Percentiles rank a stretch among this genome's conserved stretches.
phyloP scores from a whole-genome alignment of 2,113 vertebrate species.

The Cyanoliseus patagonus region DNA sequence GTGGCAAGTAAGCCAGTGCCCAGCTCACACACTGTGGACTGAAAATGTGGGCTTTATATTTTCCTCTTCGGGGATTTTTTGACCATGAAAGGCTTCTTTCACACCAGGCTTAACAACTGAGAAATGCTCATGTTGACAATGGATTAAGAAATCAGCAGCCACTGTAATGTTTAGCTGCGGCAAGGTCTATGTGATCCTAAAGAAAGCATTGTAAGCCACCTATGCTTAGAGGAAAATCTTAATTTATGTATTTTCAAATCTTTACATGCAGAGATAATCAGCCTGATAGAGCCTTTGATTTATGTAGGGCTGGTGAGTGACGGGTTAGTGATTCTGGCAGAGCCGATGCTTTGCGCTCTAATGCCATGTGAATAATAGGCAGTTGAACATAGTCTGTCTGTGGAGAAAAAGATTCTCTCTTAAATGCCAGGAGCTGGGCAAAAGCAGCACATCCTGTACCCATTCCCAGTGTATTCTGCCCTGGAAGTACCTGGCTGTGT shows the following conservation, averaged over 20 bases:
- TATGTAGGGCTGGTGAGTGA: not conserved
- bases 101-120: constrained; percentile 25
- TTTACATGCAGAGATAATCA: constrained; percentile 46
- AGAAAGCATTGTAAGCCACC: constrained; percentile 39
- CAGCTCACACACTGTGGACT: not conserved
- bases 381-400: not conserved
- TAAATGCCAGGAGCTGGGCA: not conserved
- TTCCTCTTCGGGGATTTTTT: constrained; percentile 6
- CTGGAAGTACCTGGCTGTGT: not conserved
- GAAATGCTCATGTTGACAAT: not conserved
- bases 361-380: not conserved
- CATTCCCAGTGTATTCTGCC: not conserved
- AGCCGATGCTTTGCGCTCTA: not conserved
- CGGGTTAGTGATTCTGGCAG: not conserved
- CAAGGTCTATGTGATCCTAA: constrained; percentile 11
- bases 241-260: constrained; percentile 57
- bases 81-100: constrained; percentile 41
- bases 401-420: not conserved
- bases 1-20: not conserved
- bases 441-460: not conserved
- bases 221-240: constrained; percentile 17
- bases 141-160: constrained; percentile 53
- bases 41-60: constrained; percentile 11
- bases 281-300: constrained; percentile 30
- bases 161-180: not conserved